phyloP scores from a whole-genome alignment of 1,140 invertebrate species.

The Leptonema lineaticorne region DNA sequence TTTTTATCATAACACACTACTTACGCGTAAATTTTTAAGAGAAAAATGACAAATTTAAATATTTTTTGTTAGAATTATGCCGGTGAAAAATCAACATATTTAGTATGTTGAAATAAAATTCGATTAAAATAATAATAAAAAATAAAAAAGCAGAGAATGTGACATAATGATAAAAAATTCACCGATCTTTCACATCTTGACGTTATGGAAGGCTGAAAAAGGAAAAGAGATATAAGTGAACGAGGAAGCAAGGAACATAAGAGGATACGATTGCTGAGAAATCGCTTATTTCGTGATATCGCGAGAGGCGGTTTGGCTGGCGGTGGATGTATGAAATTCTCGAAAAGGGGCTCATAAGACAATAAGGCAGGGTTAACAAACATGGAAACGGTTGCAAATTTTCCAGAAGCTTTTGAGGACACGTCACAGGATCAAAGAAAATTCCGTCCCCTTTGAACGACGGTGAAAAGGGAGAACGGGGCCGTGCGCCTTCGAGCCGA shows the following conservation, averaged over 20 bases:
- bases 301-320: slow-evolving; percentile 7
- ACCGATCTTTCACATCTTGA: too few relatives aligned
- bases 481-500: not conserved
- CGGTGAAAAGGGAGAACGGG: not conserved
- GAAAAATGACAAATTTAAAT: too few relatives aligned
- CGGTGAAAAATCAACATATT: too few relatives aligned
- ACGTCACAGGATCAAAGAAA: slow-evolving; percentile 25
- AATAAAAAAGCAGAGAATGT: not conserved
- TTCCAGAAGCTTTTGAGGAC: slow-evolving; percentile 21
- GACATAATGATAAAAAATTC: slow-evolving; percentile 10
- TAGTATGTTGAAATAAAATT: too few relatives aligned
- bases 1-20: too few relatives aligned
- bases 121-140: not conserved
- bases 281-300: slow-evolving; percentile 5
- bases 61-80: too few relatives aligned
- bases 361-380: slow-evolving; percentile 27
- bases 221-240: too few relatives aligned
- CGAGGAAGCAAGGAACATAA: too few relatives aligned
- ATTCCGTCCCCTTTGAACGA: slow-evolving; percentile 12
- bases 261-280: too few relatives aligned
- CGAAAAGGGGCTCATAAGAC: slow-evolving; percentile 14
- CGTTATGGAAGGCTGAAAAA: too few relatives aligned
- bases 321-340: not conserved
- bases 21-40: too few relatives aligned
- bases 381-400: slow-evolving; percentile 22